These are phyloP conservation scores for Rhea pennata DNA, from an alignment of 2,113 vertebrate species.

Conservation along the genomic window DNA sequence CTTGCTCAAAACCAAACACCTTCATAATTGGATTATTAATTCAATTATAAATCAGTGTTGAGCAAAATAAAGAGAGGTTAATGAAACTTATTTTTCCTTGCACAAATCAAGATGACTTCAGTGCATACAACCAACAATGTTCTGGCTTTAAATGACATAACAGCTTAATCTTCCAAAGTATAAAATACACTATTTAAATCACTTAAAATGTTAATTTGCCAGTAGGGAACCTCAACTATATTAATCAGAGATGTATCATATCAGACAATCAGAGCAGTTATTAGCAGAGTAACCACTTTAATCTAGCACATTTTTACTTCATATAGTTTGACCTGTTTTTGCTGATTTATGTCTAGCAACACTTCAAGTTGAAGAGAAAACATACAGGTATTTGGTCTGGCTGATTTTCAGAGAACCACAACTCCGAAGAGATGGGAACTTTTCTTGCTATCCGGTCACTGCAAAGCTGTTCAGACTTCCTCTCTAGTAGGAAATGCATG, in stretches of 20 bases:
- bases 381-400: not conserved
- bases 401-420: not conserved
- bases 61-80: not conserved
- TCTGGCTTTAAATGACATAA: not conserved
- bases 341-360: not conserved
- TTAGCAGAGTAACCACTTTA: not conserved
- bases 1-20: not conserved
- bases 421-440: not conserved
- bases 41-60: not conserved
- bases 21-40: not conserved
- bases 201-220: not conserved
- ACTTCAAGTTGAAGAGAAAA: not conserved
- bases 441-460: conserved; percentile 8
- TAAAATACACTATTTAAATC: not conserved
- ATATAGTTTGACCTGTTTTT: not conserved
- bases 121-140: not conserved
- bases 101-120: not conserved
- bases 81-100: not conserved
- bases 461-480: conserved; percentile 15
- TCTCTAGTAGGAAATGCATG: not conserved
- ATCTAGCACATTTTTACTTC: not conserved
- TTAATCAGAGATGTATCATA: not conserved
- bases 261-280: no score
- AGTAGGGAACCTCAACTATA: not conserved
- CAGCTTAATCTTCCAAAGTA: not conserved